Evolutionary conservation across 2,888 invertebrate species (phyloP), one percentile per base, ranked within the genome.

Genomic region (Drosophila meridionalis): DNA sequence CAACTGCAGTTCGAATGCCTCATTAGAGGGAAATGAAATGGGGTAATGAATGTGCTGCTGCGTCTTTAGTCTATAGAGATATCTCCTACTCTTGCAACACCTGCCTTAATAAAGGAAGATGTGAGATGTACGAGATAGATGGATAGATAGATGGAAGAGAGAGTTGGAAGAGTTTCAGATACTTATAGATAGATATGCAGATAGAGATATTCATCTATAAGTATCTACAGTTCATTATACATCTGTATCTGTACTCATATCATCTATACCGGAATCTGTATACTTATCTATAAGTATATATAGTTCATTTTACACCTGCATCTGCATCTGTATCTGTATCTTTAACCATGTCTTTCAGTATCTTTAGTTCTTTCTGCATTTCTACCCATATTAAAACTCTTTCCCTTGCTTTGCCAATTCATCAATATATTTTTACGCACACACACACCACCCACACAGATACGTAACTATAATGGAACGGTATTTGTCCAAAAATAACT

Each of bases 1-100:
- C 69, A 67, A 47, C 67, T 67, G 78, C 68, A 72, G 59, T 72
- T 64, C 67, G 78, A 28, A 48, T 30, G 67, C 50, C 76, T 77
- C 73, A 73, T 77, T 73, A 68, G 60, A 36, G 50, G 14, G 8
- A 42, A n/a, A 45, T 47, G 36, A 56, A 34, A 42, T 20, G 36
- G 14, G 14, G 43, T 32, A 56, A 40, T 48, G 32, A 32, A 28
- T 34, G 30, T 8, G 50, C 43, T 14, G 1, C 32, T 0, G 6
- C 26, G 5, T n/a, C 30, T 9, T 5, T 11, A 34, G 30, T 14
- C 30, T 14, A 7, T 14, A 48, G 14, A 14, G 7, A 30, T 47
- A 47, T 12, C 12, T 9, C 2, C 20, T 9, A 20, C n/a, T n/a
- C n/a, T 43, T 28, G 14, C 47, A 47, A 47, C 28, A 47, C 26